Percentiles rank a stretch among this genome's conserved stretches.
Conservation (phyloP, 2,797 vertebrate genomes). For the Fistularia commersonii region DNA sequence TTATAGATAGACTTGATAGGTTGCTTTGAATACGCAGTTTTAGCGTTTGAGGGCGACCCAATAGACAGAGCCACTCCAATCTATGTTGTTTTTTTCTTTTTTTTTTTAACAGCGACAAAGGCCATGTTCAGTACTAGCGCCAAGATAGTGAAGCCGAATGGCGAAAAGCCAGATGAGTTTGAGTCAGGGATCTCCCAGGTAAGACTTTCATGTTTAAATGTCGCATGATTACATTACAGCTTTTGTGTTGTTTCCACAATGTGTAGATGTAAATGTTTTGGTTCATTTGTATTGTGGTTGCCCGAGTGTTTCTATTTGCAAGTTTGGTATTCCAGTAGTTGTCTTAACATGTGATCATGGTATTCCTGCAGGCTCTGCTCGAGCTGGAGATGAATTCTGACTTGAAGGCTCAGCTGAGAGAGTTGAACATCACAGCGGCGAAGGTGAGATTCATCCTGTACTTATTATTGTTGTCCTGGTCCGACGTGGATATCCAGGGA, state of each 20-base stretch:
- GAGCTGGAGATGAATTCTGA: slow-evolving; percentile 99
- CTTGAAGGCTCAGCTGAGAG: slow-evolving; percentile 94
- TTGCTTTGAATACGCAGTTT: too few species aligned
- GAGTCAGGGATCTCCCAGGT: slow-evolving; percentile 99
- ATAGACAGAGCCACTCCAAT: neutral
- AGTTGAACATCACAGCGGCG: slow-evolving; percentile 97
- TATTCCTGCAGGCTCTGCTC: slow-evolving; percentile 80
- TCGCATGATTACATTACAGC: too few species aligned
- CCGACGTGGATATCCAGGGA: slow-evolving; percentile 79
- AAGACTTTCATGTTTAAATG: slow-evolving; percentile 10
- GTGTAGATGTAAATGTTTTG: too few species aligned
- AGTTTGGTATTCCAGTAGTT: too few species aligned
- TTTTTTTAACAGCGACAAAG: slow-evolving; percentile 87
- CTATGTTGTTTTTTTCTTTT: neutral
- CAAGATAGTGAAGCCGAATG: slow-evolving; percentile 98
- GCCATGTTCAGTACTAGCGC: slow-evolving; percentile 99
- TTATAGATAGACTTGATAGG: too few species aligned
- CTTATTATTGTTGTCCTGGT: neutral
- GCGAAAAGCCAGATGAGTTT: slow-evolving; percentile 98
- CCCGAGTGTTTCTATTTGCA: too few species aligned
- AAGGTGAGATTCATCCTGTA: slow-evolving; percentile 74
- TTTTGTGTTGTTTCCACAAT: too few species aligned
- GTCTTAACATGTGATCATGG: neutral
- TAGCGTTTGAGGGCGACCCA: too few species aligned
- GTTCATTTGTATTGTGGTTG: too few species aligned